These are phyloP conservation scores for Cephus runcator DNA, from an alignment of 2,888 invertebrate species.

Conservation along the genomic window DNA sequence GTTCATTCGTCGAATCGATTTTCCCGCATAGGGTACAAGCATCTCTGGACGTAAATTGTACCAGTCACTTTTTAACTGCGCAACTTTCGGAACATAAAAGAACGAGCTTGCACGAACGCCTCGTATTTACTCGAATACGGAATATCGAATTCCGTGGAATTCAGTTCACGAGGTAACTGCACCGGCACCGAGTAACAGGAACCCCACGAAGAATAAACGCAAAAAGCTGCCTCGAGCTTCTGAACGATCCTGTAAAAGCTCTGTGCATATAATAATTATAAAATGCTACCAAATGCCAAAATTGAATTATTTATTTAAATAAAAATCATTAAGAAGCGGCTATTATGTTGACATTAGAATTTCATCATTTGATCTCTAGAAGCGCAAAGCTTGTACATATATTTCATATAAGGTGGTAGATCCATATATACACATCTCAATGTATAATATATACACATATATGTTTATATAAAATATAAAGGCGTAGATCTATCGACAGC, in stretches of 20 bases:
- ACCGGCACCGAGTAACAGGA: background rate
- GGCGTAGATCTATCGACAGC: background rate
- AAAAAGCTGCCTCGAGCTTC: background rate
- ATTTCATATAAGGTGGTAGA: background rate
- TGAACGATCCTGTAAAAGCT: background rate
- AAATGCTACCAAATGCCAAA: background rate
- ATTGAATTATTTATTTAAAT: background rate
- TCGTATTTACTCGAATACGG: background rate
- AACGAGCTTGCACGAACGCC: background rate
- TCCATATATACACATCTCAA: background rate
- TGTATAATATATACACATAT: background rate
- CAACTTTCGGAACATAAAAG: background rate
- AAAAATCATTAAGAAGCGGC: background rate
- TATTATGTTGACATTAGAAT: background rate
- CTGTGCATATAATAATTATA: background rate
- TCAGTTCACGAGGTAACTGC: background rate
- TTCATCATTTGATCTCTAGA: background rate
- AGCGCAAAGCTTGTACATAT: background rate
- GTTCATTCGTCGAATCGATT: background rate
- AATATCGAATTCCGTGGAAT: background rate
- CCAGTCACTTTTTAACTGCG: background rate
- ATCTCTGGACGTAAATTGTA: background rate
- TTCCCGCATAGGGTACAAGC: background rate
- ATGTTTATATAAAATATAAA: background rate
- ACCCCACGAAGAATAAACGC: background rate